These are phyloP conservation scores for Ceratina australensis DNA, from an alignment of 1,140 invertebrate species.

Conservation along the genomic window DNA sequence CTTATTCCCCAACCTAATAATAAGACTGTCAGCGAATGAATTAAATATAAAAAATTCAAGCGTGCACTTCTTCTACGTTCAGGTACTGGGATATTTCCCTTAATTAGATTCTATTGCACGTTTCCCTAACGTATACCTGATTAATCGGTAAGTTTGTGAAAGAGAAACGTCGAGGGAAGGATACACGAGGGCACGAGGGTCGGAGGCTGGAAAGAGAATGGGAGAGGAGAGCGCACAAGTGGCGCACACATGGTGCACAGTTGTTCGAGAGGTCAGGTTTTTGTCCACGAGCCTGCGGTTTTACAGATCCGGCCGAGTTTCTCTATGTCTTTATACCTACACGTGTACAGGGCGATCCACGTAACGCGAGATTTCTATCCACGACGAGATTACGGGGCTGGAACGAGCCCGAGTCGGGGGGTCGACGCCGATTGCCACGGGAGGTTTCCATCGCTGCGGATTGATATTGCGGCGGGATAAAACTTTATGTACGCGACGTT, in stretches of 20 bases:
- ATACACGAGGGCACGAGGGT: slow-evolving; percentile 10
- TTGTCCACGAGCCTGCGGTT: slow-evolving; percentile 74
- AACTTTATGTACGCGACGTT: background rate
- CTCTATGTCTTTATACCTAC: slow-evolving; percentile 42
- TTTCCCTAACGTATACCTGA: slow-evolving; percentile 21
- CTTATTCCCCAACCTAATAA: too few relatives aligned
- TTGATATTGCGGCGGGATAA: background rate
- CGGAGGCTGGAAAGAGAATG: slow-evolving; percentile 57
- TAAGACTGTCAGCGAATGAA: too few relatives aligned
- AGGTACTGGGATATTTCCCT: too few relatives aligned
- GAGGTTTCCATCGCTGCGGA: background rate
- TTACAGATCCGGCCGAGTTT: slow-evolving; percentile 67
- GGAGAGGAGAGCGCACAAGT: slow-evolving; percentile 72
- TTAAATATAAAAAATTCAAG: too few relatives aligned
- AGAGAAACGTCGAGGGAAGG: background rate
- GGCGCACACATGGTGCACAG: slow-evolving; percentile 78
- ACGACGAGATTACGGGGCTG: background rate
- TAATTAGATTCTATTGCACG: too few relatives aligned
- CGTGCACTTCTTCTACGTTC: too few relatives aligned
- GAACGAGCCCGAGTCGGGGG: background rate
- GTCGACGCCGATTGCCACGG: background rate
- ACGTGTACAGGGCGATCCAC: slow-evolving; percentile 38
- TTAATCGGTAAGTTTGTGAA: slow-evolving; percentile 34
- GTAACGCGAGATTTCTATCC: slow-evolving; percentile 32
- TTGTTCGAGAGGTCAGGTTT: slow-evolving; percentile 80